Evolutionary conservation across 1,140 invertebrate species (phyloP), one percentile per base, ranked within the genome.

Genomic region (Lysiphlebus fabarum): DNA sequence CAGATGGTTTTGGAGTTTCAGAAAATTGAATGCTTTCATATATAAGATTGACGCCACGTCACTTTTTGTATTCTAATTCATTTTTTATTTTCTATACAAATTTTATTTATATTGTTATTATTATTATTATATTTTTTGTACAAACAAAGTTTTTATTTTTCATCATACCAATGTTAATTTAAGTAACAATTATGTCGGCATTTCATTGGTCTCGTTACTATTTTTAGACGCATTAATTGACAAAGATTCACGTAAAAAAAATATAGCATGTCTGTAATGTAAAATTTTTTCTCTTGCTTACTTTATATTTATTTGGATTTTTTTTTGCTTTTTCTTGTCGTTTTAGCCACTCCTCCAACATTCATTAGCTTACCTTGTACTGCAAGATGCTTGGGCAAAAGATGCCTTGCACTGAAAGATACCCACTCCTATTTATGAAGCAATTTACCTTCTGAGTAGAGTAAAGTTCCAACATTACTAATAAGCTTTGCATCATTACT

Each of bases 401-500:
- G 38, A 10, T 8, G 7, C 38, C 38, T 40, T 7, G 7, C 9
- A 44, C 55, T 57, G 36, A 37, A 37, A 57, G 44, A 57, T 57
- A 57, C 45, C 37, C 10, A 57, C 36, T 57, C 12, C 55, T 57
- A 57, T 57, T 57, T 57, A 57, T 57, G 55, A 57, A 57, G 55
- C 55, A 57, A 57, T 57, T 57, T 57, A 26, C 45, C 17, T 57
- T 57, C 37, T 10, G 53, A 47, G 45, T 36, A 14, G 12, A 48
- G n/a, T 36, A 49, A 57, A 57, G 44, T 57, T 38, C 12, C 47
- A 36, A 57, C 55, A 5, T 48, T 49, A 57, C 44, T 57, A 57
- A 57, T 57, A 57, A 57, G 55, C 55, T 57, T 57, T 57, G 45
- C 45, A 26, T 57, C 55, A 57, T 57, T 57, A 57, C 45, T 11